phyloP scores from a whole-genome alignment of 2,113 vertebrate genomes.

The Xerus inauris region DNA sequence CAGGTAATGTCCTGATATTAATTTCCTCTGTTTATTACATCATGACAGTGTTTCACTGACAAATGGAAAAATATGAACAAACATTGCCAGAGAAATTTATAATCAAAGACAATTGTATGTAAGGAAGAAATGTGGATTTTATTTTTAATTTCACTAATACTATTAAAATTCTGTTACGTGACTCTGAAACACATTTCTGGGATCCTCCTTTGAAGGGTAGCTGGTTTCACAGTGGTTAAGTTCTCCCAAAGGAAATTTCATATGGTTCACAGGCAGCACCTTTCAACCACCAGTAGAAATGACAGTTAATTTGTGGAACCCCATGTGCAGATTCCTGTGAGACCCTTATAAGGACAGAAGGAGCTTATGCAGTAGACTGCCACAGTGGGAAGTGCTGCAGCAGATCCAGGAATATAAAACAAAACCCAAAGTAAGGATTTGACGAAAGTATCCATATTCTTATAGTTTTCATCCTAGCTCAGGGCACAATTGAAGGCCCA shows the following conservation, averaged over 20 bases:
- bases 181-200: neutral
- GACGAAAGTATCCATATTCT: neutral
- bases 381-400: neutral
- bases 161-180: neutral
- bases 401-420: neutral
- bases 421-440: neutral
- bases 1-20: constrained; percentile 87
- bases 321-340: accelerated
- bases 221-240: neutral
- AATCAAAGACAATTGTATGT: neutral
- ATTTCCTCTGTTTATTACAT: accelerated
- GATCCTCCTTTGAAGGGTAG: neutral
- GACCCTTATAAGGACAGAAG: neutral
- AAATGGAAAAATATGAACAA: neutral
- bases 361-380: neutral
- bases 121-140: neutral
- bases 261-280: neutral
- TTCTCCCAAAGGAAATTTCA: neutral
- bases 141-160: neutral
- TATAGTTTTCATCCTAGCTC: neutral
- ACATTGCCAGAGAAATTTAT: neutral
- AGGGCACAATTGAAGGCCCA: neutral
- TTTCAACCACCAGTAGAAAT: neutral
- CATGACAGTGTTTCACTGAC: neutral
- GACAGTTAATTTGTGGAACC: neutral